Evolutionary conservation across 2,113 vertebrate species (phyloP), one percentile per base, ranked within the genome.

Genomic region (Octodon degus): DNA sequence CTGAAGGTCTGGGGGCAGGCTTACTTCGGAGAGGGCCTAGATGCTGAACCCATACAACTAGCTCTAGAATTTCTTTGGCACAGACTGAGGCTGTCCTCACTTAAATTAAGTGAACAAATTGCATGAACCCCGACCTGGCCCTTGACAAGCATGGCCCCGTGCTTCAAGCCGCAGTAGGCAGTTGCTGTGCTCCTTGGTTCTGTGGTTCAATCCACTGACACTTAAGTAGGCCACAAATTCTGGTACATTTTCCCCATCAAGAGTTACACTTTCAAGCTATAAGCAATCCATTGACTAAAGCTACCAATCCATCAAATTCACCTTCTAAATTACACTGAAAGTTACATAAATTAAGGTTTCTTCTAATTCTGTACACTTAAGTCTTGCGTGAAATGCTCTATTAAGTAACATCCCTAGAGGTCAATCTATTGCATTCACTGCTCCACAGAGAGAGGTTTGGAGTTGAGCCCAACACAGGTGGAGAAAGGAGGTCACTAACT

Each of bases 321-420:
- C 90, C 92, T 96, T 98, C 96, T 89, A 95, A 97, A 74, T 96
- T 96, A 95, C 93, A 90, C 3, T 94, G 92, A 92, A 96, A 88
- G 89, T 93, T 72, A 95, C 40, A 94, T 89, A 95, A 93, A 95
- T 76, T 90, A 92, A 93, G 30, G 76, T 91, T 93, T 86, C 90
- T 89, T 76, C 86, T 93, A 96, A 96, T 96, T 97, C 84, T 89
- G 53, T 86, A 83, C 74, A 68, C 60, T 95, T 80, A 97, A 84
- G 55, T 95, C 37, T 95, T 86, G 68, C 40, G 80, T 83, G 92
- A 97, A 96, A 94, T 88, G 47, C 81, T 92, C 72, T 83, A 87
- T 95, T 95, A 96, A 97, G 80, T 92, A 92, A 89, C 83, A 95
- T 89, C 96, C 82, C 82, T 53, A 81, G 76, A 74, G 89, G 27